These are phyloP conservation scores for Megaceryle maxima DNA, from an alignment of 2,113 vertebrate genomes.

Conservation along the genomic window DNA sequence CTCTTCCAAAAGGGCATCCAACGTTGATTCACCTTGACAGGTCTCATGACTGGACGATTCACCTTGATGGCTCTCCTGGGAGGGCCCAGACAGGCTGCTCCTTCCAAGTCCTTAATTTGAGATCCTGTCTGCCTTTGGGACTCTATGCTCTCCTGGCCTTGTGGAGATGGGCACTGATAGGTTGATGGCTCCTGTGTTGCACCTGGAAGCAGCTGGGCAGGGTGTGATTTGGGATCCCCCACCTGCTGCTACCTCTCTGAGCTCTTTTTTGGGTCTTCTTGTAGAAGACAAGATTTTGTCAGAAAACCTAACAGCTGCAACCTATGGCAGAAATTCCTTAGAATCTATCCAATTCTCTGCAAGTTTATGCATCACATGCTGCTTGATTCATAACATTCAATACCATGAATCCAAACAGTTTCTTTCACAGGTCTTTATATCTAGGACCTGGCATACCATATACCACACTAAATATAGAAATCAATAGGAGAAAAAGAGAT, in stretches of 20 bases:
- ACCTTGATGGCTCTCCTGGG: not conserved
- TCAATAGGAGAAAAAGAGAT: not conserved
- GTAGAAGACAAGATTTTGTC: not conserved
- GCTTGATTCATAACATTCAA: not conserved
- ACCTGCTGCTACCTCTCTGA: not conserved
- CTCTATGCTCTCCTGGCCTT: not conserved
- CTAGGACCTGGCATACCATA: not conserved
- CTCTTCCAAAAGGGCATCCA: not conserved
- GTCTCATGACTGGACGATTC: not conserved
- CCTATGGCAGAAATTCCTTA: not conserved
- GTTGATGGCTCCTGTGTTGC: not conserved
- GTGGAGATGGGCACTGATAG: not conserved
- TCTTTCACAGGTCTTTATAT: slow-evolving; percentile 10
- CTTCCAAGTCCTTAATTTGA: not conserved
- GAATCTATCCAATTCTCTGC: not conserved
- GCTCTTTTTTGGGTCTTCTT: not conserved
- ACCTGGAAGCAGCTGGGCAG: not conserved
- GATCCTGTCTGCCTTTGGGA: not conserved
- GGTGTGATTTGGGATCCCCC: not conserved
- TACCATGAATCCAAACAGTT: not conserved
- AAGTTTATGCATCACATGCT: not conserved
- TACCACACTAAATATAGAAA: not conserved
- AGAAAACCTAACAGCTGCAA: not conserved
- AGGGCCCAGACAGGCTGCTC: not conserved
- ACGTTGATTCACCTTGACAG: not conserved